These are phyloP conservation scores for Gymnogyps californianus DNA, from an alignment of 2,113 vertebrate species.

Conservation along the genomic window DNA sequence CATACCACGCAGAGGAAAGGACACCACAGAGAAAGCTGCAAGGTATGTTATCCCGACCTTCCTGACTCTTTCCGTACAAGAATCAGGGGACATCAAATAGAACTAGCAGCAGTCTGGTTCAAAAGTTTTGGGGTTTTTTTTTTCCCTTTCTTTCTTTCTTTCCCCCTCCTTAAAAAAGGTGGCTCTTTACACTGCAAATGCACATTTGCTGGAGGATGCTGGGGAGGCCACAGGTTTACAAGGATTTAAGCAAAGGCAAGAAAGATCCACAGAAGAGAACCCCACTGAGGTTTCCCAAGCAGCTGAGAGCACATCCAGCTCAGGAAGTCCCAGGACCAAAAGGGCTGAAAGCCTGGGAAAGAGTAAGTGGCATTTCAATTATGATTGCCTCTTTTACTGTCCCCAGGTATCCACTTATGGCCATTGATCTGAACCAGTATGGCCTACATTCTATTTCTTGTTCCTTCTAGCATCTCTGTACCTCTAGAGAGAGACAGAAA, in stretches of 20 bases:
- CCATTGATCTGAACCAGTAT: neutral
- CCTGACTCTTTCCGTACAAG: neutral
- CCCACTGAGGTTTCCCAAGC: neutral
- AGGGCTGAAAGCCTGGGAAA: neutral
- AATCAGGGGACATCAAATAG: neutral
- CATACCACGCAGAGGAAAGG: neutral
- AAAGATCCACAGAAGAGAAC: neutral
- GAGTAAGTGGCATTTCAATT: slow-evolving; percentile 2
- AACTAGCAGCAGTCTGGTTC: neutral
- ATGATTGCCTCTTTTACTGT: neutral
- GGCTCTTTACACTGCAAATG: neutral
- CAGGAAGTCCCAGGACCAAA: neutral
- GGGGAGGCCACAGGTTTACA: neutral
- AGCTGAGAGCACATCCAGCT: neutral
- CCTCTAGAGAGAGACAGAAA: neutral
- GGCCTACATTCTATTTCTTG: neutral
- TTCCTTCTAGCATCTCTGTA: neutral
- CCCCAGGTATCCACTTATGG: neutral
- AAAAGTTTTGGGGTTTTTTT: neutral
- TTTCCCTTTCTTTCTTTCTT: no score
- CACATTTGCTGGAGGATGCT: neutral
- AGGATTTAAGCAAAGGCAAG: neutral
- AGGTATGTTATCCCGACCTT: neutral
- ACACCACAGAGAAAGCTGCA: neutral
- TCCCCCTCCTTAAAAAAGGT: neutral